Evolutionary conservation across 2,888 invertebrate genomes (phyloP), one percentile per base, ranked within the genome.

Genomic region (Junonia oenone): DNA sequence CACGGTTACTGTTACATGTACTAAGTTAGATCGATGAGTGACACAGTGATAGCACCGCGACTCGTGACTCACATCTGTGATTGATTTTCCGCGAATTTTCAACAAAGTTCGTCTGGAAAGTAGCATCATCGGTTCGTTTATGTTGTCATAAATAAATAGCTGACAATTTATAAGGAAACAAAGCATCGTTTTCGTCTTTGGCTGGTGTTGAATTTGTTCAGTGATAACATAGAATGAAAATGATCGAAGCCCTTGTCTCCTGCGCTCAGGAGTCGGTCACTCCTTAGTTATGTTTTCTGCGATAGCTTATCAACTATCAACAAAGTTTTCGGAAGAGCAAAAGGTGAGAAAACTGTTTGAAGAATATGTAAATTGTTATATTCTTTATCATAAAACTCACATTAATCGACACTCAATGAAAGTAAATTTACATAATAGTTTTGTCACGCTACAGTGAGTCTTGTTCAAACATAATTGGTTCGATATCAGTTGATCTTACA

Each of bases 281-380:
- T 43, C 51, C 54, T 61, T 55, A 76, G 81, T 76, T 66, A 90
- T 90, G 89, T 84, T 89, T 73, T 83, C 86, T 33, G 80, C 78
- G 11, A 66, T 90, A 62, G 85, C 89, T 13, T 88, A 89, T 65
- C 79, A 86, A 68, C 74, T 90, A 59, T 90, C 89, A 55, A 81
- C 81, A 35, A 83, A 79, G 63, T 90, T 89, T 68, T 65, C 83
- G 45, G 86, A 86, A 63, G 84, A 89, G 68, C 76, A 83, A 59
- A 86, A 88, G 81, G 85, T 86, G 61, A 54, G 54, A 47, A 19
- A 1, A 19, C 2, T 11, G n/a, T 11, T 40, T 11, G 4, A 14
- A n/a, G n/a, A 8, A 9, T 37, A 1, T 5, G 4, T 40, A 45
- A 45, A 14, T 8, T 2, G 6, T 8, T 40, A 8, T 8, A 27